A percentile compares a stretch with the other conserved stretches of the same genome.
phyloP scores from a whole-genome alignment of 30 jellyfish, hydroid and myxozoan genomes.

The Aurelia aurita region DNA sequence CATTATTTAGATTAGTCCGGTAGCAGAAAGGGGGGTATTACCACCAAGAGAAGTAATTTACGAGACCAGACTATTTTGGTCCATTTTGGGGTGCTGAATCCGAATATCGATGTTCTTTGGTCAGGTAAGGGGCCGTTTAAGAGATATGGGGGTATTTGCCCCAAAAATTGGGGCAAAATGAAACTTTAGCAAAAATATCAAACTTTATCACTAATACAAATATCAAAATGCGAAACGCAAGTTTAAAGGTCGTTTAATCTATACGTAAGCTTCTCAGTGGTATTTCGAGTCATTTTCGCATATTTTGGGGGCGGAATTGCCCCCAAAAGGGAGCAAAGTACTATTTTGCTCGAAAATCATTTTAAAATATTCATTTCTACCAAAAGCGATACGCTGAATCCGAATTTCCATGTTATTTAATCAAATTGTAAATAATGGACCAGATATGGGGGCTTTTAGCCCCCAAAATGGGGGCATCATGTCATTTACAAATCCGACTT shows the following conservation, averaged over 20 bases:
- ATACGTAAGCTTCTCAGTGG: too few species aligned
- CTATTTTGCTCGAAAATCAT: neutral
- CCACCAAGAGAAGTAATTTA: conserved; percentile 1
- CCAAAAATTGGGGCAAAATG: neutral
- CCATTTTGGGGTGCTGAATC: conserved; percentile 10
- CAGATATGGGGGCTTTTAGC: conserved; percentile 1
- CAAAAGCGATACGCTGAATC: neutral
- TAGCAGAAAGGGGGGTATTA: conserved; percentile 1
- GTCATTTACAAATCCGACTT: conserved; percentile 2
- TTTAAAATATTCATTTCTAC: neutral
- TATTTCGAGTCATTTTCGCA: too few species aligned
- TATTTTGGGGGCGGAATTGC: conserved; percentile 1
- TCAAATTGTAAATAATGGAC: neutral
- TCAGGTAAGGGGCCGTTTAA: neutral
- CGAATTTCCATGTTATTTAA: neutral
- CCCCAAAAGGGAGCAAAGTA: too few species aligned
- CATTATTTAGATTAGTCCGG: too few species aligned
- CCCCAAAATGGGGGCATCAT: neutral
- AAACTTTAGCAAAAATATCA: too few species aligned
- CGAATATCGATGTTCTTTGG: too few species aligned
- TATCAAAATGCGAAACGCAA: too few species aligned
- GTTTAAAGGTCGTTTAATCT: too few species aligned
- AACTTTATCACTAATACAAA: too few species aligned
- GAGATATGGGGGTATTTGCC: neutral
- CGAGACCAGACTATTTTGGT: conserved; percentile 12